These are phyloP conservation scores for Alectoris magna DNA, from an alignment of 2,797 vertebrate genomes.

Conservation along the genomic window DNA sequence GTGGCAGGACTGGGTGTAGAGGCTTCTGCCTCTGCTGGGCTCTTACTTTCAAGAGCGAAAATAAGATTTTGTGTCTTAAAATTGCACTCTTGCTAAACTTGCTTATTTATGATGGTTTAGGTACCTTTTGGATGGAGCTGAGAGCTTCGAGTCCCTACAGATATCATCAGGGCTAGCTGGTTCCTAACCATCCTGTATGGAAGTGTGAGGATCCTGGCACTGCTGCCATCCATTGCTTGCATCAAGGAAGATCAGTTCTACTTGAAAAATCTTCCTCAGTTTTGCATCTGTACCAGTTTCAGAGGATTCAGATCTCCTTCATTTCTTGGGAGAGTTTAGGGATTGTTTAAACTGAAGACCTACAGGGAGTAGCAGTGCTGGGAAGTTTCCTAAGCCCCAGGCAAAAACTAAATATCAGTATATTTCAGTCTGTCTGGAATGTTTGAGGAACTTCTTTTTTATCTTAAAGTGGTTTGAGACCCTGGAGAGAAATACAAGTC, in stretches of 20 bases:
- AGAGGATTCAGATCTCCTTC: slow-evolving; percentile 4
- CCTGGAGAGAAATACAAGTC: neutral
- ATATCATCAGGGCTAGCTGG: neutral
- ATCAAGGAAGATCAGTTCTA: neutral
- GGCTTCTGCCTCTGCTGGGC: neutral
- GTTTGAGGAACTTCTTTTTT: slow-evolving; percentile 27
- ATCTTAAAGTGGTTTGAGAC: neutral
- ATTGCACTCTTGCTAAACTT: neutral
- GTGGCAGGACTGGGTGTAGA: neutral
- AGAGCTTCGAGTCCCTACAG: neutral
- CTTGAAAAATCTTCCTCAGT: neutral
- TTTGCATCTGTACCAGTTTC: neutral
- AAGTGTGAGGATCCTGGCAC: neutral
- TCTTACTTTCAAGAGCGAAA: neutral
- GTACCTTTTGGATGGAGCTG: neutral
- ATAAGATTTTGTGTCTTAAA: neutral
- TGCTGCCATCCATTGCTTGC: neutral
- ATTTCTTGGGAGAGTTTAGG: neutral
- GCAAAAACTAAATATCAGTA: neutral
- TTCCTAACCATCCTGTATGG: neutral
- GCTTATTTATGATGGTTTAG: neutral
- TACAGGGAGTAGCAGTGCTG: neutral
- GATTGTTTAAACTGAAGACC: slow-evolving; percentile 8
- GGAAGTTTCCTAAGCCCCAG: neutral
- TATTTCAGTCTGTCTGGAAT: slow-evolving; percentile 9